Conservation (phyloP, 2,888 invertebrate species). For the Eupelmus urozonus region DNA sequence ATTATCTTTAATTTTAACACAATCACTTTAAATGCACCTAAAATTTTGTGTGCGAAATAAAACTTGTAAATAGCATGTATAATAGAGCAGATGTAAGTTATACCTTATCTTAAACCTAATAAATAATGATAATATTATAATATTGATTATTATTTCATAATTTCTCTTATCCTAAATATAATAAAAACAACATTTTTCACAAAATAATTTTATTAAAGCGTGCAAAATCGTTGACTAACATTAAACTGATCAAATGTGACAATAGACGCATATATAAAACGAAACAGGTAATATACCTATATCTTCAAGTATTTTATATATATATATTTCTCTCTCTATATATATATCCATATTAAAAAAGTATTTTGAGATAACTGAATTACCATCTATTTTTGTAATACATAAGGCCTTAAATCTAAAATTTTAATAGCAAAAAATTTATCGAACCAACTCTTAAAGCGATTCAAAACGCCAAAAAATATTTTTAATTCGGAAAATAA, state of each 20-base stretch:
- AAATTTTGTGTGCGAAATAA: constrained; percentile 33
- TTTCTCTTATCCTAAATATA: constrained; percentile 23
- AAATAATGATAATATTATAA: constrained; percentile 74
- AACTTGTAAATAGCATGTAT: constrained; percentile 74
- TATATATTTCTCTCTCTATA: too few relatives aligned
- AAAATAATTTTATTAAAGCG: constrained; percentile 60
- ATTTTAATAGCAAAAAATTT: constrained; percentile 28
- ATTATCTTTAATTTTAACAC: constrained; percentile 18
- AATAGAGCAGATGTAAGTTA: constrained; percentile 73
- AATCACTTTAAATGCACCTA: constrained; percentile 25
- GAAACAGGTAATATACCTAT: constrained; percentile 34
- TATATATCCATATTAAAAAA: constrained; percentile 23
- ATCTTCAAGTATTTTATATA: constrained; percentile 27
- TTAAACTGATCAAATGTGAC: constrained; percentile 50
- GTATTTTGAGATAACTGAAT: constrained; percentile 21
- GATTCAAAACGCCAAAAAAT: constrained; percentile 9
- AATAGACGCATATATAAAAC: constrained; percentile 41
- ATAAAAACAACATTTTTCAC: constrained; percentile 39
- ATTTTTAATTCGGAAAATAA: constrained; percentile 11
- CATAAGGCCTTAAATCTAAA: constrained; percentile 34
- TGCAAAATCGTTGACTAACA: constrained; percentile 57
- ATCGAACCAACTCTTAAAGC: background rate
- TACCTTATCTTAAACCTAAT: constrained; percentile 72
- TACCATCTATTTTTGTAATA: constrained; percentile 35
- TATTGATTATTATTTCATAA: constrained; percentile 24